Evolutionary conservation across 2,888 invertebrate genomes (phyloP), one percentile per base, ranked within the genome.

Genomic region (Atherix ibis): DNA sequence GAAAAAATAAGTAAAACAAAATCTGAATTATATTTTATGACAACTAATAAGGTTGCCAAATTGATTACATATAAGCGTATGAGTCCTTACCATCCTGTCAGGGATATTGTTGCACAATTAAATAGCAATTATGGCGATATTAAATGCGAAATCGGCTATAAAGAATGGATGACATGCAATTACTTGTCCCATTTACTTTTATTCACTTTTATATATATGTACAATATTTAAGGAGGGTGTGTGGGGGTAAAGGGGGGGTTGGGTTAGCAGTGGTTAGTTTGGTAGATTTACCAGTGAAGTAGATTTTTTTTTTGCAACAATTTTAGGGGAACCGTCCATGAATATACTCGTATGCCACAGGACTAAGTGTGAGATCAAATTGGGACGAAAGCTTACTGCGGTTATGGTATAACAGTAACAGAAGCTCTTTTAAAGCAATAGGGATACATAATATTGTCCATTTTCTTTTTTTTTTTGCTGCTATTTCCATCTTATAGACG

Each of bases 101-200:
- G 10, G 22, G 22, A 22, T 10, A 22, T 22, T 22, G 22, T 22
- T 22, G 22, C 22, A 22, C 22, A 36, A 36, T 36, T 36, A 36
- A 36, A 36, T 18, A 19, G 27, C 36, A 32, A 36, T 36, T 36
- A 36, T 31, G 32, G 31, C 22, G 32, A 32, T 28, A 36, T 32
- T 36, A 36, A 32, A 27, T 32, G 12, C 9, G 31, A 16, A n/a
- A 36, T 26, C 31, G 27, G 32, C 27, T 32, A 31, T 36, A 36
- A 36, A 36, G 32, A 36, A 18, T 32, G 32, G 31, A 36, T 31
- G 31, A 36, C 36, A 36, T 36, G 32, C 36, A 36, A 36, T 36
- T 36, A 36, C 31, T 36, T 31, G 32, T 36, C 14, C 27, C 36
- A 36, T 36, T 36, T 36, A 36, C 31, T 36, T 36, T 36, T 36